Conservation (phyloP, 2,888 invertebrate genomes). For the Mamestra brassicae region DNA sequence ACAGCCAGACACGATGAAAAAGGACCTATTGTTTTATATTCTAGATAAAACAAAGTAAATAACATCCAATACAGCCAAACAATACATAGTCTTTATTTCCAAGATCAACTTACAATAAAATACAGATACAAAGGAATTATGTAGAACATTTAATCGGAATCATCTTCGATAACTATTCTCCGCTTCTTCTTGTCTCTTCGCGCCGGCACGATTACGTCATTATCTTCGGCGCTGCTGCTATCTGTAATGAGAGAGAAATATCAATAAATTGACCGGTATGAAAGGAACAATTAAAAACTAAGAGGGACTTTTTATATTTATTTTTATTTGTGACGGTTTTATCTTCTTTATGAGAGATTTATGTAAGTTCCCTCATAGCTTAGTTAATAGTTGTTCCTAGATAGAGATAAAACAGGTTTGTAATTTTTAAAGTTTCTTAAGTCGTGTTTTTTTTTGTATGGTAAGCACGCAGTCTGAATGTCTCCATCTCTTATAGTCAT, state of each 20-base stretch:
- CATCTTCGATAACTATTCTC: slow-evolving; percentile 83
- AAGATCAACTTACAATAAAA: slow-evolving; percentile 57
- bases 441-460: not conserved
- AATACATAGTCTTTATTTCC: slow-evolving; percentile 45
- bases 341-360: not conserved
- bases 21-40: not conserved
- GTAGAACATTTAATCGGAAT: slow-evolving; percentile 79
- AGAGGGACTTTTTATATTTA: not conserved
- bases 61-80: slow-evolving; percentile 20
- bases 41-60: not conserved
- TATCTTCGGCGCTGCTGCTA: slow-evolving; percentile 78
- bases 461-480: not conserved
- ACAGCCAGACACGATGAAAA: not conserved
- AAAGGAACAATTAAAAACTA: slow-evolving; percentile 37
- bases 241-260: slow-evolving; percentile 71
- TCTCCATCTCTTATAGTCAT: not conserved
- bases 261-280: slow-evolving; percentile 17
- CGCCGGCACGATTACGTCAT: slow-evolving; percentile 75
- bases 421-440: not conserved
- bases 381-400: not conserved
- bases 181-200: slow-evolving; percentile 80
- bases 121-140: slow-evolving; percentile 37
- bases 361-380: not conserved
- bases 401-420: not conserved
- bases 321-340: not conserved